These are phyloP conservation scores for Xanthia togata DNA, from an alignment of 2,888 invertebrate genomes.

Conservation along the genomic window DNA sequence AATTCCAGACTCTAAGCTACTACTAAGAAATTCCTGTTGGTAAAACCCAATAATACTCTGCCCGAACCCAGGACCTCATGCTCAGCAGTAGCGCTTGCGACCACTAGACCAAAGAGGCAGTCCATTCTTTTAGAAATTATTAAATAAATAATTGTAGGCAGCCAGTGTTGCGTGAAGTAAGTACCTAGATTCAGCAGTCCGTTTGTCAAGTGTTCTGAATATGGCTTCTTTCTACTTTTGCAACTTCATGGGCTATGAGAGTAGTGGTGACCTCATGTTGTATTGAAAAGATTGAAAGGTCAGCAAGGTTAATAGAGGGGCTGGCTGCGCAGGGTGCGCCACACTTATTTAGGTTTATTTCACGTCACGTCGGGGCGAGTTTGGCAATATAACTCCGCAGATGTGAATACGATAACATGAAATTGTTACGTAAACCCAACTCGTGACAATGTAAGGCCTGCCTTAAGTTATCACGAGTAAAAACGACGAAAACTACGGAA, in stretches of 20 bases:
- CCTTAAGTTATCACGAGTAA: too few relatives aligned
- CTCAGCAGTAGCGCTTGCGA: too few relatives aligned
- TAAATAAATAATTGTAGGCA: not conserved
- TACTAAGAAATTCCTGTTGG: too few relatives aligned
- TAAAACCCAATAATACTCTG: too few relatives aligned
- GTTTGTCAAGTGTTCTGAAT: conserved; percentile 3
- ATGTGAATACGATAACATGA: not conserved
- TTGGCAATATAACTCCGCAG: not conserved
- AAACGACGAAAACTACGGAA: too few relatives aligned
- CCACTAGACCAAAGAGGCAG: too few relatives aligned
- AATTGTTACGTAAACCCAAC: not conserved
- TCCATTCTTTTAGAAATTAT: too few relatives aligned
- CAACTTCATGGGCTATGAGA: not conserved
- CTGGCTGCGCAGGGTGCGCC: conserved; percentile 1
- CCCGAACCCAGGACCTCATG: too few relatives aligned
- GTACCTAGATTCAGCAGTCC: not conserved
- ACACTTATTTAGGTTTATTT: not conserved
- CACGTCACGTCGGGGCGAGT: not conserved
- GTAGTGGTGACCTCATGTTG: conserved; percentile 1
- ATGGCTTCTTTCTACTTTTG: not conserved
- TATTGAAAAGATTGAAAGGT: conserved; percentile 9
- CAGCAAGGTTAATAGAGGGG: conserved; percentile 8
- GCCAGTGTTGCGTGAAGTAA: not conserved
- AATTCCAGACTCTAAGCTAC: too few relatives aligned
- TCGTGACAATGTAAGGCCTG: not conserved